Evolutionary conservation across 2,888 invertebrate genomes (phyloP).

Genomic region (Coelopa pilipes): DNA sequence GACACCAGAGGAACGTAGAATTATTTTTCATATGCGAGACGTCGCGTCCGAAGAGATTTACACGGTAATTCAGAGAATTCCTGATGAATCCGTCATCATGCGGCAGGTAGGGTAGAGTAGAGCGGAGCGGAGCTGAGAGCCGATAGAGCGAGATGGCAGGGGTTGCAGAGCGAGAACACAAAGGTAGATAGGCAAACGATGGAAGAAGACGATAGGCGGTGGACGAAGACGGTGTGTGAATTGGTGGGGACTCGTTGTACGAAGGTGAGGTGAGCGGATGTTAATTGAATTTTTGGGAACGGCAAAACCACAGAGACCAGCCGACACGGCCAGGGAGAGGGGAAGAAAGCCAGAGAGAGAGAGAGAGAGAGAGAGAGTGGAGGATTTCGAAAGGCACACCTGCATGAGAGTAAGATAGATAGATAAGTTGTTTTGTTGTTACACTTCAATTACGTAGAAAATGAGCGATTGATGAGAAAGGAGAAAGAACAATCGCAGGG

Average conservation of each 20-base stretch:
- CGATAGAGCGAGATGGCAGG: background rate
- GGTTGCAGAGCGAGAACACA: background rate
- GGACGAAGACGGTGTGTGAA: background rate
- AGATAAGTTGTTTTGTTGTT: background rate
- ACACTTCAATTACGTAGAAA: background rate
- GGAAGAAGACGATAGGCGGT: no score
- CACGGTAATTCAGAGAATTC: background rate
- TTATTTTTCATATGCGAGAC: background rate
- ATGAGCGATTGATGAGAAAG: no score
- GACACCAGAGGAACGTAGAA: background rate
- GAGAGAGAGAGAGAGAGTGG: background rate
- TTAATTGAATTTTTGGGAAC: conserved; percentile 31
- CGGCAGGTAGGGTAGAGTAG: background rate
- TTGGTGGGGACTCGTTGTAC: background rate
- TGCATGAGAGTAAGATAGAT: background rate
- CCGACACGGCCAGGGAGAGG: background rate
- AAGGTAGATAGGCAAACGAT: no score
- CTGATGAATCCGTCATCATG: conserved; percentile 7
- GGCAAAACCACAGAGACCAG: background rate
- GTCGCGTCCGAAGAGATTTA: no score
- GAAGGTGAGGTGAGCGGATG: conserved; percentile 21
- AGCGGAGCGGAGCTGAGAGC: background rate
- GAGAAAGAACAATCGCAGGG: no score
- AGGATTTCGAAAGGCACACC: background rate
- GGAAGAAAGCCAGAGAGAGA: background rate